These are phyloP conservation scores for Acanthurus lineatus DNA, from an alignment of 2,797 vertebrate species.

Conservation along the genomic window DNA sequence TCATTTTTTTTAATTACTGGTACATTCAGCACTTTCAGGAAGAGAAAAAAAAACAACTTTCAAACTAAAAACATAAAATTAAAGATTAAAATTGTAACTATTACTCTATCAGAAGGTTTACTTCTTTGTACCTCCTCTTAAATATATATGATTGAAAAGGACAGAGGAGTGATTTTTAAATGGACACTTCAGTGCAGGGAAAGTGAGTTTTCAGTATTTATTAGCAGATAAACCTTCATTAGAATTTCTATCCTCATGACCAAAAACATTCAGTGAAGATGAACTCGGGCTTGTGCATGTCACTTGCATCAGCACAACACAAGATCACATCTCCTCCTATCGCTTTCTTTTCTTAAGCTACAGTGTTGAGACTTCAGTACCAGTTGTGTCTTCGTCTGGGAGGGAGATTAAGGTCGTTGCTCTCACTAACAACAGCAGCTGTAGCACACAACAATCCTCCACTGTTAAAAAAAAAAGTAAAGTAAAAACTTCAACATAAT, in stretches of 20 bases:
- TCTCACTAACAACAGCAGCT: slow-evolving; percentile 44
- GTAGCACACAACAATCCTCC: slow-evolving; percentile 38
- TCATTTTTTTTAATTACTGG: slow-evolving; percentile 80
- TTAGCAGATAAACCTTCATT: slow-evolving; percentile 31
- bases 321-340: slow-evolving; percentile 13
- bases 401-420: slow-evolving; percentile 11
- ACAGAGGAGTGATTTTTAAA: slow-evolving; percentile 37
- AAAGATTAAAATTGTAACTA: slow-evolving; percentile 82
- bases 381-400: slow-evolving; percentile 33
- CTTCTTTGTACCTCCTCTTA: slow-evolving; percentile 50
- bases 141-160: slow-evolving; percentile 53
- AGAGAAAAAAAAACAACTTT: slow-evolving; percentile 65
- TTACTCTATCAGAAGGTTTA: slow-evolving; percentile 74
- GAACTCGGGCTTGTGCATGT: slow-evolving; percentile 25
- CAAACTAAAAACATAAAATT: slow-evolving; percentile 79
- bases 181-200: slow-evolving; percentile 45
- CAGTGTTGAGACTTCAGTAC: slow-evolving; percentile 65
- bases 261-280: slow-evolving; percentile 33
- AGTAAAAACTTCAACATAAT: slow-evolving; percentile 49
- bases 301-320: slow-evolving; percentile 29
- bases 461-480: slow-evolving; percentile 39
- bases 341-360: slow-evolving; percentile 34
- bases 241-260: not conserved
- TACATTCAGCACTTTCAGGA: slow-evolving; percentile 87
- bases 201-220: slow-evolving; percentile 36